phyloP scores from a whole-genome alignment of 2,797 vertebrate genomes.

The Acanthurus leucopareius region DNA sequence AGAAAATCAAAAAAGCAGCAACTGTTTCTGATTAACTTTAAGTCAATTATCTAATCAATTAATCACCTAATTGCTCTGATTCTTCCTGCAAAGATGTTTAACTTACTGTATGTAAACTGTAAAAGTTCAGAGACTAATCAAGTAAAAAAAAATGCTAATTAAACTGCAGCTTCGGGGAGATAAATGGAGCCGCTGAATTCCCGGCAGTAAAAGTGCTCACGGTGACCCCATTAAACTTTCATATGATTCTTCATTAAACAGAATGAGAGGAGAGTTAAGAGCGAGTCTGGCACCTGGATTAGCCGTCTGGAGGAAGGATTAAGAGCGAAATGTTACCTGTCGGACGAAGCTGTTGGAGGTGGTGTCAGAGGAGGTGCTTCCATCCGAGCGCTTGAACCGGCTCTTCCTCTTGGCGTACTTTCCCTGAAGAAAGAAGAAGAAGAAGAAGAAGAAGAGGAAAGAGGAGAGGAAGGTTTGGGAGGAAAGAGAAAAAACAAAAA shows the following conservation, averaged over 20 bases:
- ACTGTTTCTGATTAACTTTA: not conserved
- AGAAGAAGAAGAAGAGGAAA: too few relatives aligned
- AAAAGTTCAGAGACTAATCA: not conserved
- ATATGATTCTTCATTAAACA: conserved; percentile 47
- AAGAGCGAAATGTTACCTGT: conserved; percentile 87
- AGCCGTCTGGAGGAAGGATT: conserved; percentile 39
- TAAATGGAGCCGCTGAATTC: conserved; percentile 11
- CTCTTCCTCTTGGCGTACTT: conserved; percentile 97
- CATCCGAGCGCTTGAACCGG: conserved; percentile 96
- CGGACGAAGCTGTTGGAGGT: conserved; percentile 98
- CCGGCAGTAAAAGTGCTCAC: not conserved
- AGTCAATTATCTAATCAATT: not conserved
- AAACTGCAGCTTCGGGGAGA: not conserved
- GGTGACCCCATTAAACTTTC: conserved; percentile 55
- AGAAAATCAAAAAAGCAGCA: not conserved
- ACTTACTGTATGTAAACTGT: not conserved
- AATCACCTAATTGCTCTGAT: not conserved
- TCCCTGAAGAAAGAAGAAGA: conserved; percentile 81
- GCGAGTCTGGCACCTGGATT: conserved; percentile 40
- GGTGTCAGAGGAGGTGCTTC: conserved; percentile 97
- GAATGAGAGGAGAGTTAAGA: conserved; percentile 16
- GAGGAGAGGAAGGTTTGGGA: not conserved
- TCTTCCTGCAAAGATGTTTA: not conserved
- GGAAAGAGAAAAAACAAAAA: conserved; percentile 18
- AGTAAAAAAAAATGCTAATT: not conserved